Conservation (phyloP, 2,888 invertebrate species). For the Falcaria lacertinaria region DNA sequence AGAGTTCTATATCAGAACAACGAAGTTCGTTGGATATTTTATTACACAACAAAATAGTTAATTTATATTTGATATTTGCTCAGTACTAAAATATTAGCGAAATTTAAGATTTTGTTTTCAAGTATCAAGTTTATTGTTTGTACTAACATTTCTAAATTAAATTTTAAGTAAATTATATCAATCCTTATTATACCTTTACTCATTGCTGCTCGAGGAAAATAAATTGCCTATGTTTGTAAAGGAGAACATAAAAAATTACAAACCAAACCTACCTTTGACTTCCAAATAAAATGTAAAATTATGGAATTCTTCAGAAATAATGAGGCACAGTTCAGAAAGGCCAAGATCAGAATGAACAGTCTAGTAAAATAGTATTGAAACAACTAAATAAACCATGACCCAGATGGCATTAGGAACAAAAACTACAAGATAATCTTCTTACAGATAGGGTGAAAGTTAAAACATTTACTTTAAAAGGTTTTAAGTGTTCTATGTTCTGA, state of each 20-base stretch:
- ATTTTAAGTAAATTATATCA: too few species aligned
- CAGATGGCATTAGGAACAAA: neutral
- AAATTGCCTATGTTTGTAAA: too few species aligned
- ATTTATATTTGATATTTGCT: too few species aligned
- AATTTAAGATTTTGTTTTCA: too few species aligned
- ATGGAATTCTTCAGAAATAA: neutral
- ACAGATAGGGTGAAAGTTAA: conserved; percentile 20
- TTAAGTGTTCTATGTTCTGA: conserved; percentile 23
- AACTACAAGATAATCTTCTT: conserved; percentile 3
- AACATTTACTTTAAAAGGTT: conserved; percentile 27
- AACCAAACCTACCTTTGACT: too few species aligned
- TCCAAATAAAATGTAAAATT: neutral
- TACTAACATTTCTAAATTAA: too few species aligned
- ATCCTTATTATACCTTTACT: too few species aligned
- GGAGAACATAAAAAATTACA: too few species aligned
- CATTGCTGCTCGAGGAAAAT: too few species aligned
- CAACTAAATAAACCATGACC: neutral
- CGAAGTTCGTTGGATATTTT: neutral
- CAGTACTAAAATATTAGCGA: too few species aligned
- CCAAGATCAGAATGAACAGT: neutral
- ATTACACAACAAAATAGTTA: too few species aligned
- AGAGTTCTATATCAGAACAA: neutral
- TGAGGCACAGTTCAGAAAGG: neutral
- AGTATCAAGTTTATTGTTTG: too few species aligned
- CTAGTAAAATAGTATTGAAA: neutral